These are phyloP conservation scores for Muschampia plurimacula DNA, from an alignment of 2,888 invertebrate species.

Conservation along the genomic window DNA sequence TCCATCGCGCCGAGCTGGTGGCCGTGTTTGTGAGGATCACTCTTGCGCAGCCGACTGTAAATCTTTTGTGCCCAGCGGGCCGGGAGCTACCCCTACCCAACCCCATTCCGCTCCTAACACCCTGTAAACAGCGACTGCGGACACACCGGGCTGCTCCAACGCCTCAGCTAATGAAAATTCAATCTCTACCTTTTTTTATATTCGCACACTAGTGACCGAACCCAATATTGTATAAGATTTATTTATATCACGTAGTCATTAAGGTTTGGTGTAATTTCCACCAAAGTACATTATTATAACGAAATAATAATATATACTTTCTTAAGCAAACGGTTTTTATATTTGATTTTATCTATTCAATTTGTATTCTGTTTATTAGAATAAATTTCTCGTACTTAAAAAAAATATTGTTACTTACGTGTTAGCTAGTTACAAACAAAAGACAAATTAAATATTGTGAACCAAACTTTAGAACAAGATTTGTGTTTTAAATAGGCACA, in stretches of 20 bases:
- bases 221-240: constrained; percentile 38
- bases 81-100: constrained; percentile 56
- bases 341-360: too few relatives aligned
- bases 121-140: constrained; percentile 68
- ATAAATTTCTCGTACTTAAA: too few relatives aligned
- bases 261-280: neutral
- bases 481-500: neutral
- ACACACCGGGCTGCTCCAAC: constrained; percentile 80
- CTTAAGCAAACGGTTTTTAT: too few relatives aligned
- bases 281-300: neutral
- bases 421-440: neutral
- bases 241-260: neutral
- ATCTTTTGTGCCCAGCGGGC: constrained; percentile 81
- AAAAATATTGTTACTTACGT: too few relatives aligned
- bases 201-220: constrained; percentile 58
- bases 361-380: too few relatives aligned
- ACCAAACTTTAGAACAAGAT: too few relatives aligned
- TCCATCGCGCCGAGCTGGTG: constrained; percentile 71
- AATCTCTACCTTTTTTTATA: constrained; percentile 71
- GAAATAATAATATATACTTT: neutral
- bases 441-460: neutral
- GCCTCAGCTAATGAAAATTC: constrained; percentile 84
- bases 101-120: constrained; percentile 47
- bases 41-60: constrained; percentile 84
- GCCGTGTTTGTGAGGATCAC: constrained; percentile 83